Conservation (phyloP, 1,140 invertebrate genomes). For the Saxidomus purpurata region DNA sequence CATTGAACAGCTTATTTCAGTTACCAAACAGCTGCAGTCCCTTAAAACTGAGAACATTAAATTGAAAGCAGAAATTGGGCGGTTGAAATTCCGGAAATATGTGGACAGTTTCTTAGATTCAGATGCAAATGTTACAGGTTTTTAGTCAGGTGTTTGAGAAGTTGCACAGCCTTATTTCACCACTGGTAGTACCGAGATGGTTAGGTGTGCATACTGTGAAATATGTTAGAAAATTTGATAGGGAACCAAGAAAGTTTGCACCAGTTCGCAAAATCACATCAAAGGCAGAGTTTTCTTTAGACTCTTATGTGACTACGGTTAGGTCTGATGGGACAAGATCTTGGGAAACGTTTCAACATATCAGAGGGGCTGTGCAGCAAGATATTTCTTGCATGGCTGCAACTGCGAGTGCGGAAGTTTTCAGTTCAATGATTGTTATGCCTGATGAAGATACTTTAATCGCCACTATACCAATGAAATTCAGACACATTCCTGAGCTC, state of each 20-base stretch:
- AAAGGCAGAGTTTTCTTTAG: slow-evolving; percentile 50
- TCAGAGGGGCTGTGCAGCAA: slow-evolving; percentile 29
- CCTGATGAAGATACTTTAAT: slow-evolving; percentile 6
- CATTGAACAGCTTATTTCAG: not conserved
- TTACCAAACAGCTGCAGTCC: not conserved
- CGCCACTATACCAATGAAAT: slow-evolving; percentile 33
- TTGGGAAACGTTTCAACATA: slow-evolving; percentile 52
- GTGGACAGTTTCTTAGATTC: slow-evolving; percentile 25
- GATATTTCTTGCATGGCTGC: slow-evolving; percentile 44
- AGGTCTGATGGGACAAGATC: slow-evolving; percentile 36
- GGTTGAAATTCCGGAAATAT: not conserved
- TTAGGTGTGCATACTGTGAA: not conserved
- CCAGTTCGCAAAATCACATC: slow-evolving; percentile 42
- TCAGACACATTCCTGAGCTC: slow-evolving; percentile 13
- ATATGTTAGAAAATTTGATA: not conserved
- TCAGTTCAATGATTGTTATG: slow-evolving; percentile 9
- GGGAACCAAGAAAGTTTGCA: not conserved
- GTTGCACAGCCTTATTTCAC: slow-evolving; percentile 12
- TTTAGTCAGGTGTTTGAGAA: slow-evolving; percentile 2
- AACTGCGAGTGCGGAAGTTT: not conserved
- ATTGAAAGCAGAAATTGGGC: not conserved
- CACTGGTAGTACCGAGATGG: slow-evolving; percentile 32
- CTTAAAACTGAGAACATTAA: not conserved
- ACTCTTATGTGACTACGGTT: slow-evolving; percentile 47
- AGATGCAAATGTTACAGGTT: slow-evolving; percentile 20